Conservation (phyloP, 2,797 vertebrate species). For the Micromesistius poutassou region DNA sequence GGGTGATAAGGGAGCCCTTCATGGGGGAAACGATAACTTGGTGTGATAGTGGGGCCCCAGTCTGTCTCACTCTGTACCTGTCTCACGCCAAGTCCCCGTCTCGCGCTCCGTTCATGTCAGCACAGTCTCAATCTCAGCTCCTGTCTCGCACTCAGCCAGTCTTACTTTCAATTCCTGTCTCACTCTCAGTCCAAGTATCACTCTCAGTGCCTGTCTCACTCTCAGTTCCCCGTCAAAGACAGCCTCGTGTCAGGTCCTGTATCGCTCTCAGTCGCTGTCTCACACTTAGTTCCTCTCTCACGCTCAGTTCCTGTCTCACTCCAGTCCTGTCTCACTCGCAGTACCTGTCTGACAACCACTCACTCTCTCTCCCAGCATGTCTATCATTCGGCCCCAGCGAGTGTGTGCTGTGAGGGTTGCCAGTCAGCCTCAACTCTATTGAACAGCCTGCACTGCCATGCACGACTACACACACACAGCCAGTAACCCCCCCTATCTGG, state of each 20-base stretch:
- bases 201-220: background rate
- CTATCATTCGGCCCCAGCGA: background rate
- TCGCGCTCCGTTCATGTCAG: background rate
- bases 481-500: constrained; percentile 79
- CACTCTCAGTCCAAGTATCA: background rate
- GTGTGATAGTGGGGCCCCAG: constrained; percentile 86
- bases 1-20: constrained; percentile 99
- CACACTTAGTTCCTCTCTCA: background rate
- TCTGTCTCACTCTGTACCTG: constrained; percentile 34
- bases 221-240: background rate
- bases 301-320: background rate
- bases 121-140: background rate
- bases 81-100: background rate
- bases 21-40: constrained; percentile 98
- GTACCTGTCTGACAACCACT: background rate
- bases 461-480: constrained; percentile 72
- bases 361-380: background rate
- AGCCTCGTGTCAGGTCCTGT: background rate
- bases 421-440: constrained; percentile 77
- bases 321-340: background rate
- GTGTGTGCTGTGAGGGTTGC: constrained; percentile 15
- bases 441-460: constrained; percentile 99
- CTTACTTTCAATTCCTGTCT: background rate
- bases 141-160: background rate
- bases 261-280: background rate